Evolutionary conservation across 2,888 invertebrate genomes (phyloP), one percentile per base, ranked within the genome.

Genomic region (Osmoderma eremita): DNA sequence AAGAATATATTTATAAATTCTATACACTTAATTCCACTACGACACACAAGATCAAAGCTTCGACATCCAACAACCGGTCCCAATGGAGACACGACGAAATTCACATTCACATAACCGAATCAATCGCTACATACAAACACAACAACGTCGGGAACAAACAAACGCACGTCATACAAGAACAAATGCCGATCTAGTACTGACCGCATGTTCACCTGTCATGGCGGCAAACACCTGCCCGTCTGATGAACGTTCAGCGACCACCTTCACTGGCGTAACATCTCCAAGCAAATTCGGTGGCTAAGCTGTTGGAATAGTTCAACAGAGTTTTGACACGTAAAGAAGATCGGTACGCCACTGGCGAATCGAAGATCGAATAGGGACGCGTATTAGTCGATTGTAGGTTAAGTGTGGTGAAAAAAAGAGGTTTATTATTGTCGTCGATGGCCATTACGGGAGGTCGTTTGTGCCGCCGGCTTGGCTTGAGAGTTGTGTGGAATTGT

Each of bases 201-300:
- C 70, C 74, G 73, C 74, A 70, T 73, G 75, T 74, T 75, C 75
- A 76, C 76, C 76, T 76, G 75, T 72, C 74, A 73, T 69, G 71
- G 70, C 68, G 69, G 67, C 72, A 71, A 75, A 74, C 78, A 78
- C 77, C 78, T 78, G 78, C 76, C 73, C 72, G 73, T 76, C 30
- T 30, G 30, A 30, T 30, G 30, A 30, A 30, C 30, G 30, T 30
- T 30, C n/a, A n/a, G n/a, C n/a, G 30, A 10, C 30, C 30, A 30
- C 6, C 30, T 30, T 30, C 30, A 30, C 8, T 30, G 30, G 30
- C 30, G 30, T 30, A 30, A 30, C 30, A n/a, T n/a, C n/a, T n/a
- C n/a, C n/a, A n/a, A n/a, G n/a, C n/a, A n/a, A n/a, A n/a, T n/a
- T n/a, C n/a, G n/a, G n/a, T n/a, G n/a, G n/a, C n/a, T n/a, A n/a